Evolutionary conservation across 2,113 vertebrate species (phyloP), one percentile per base, ranked within the genome.

Genomic region (Phrynocephalus versicolor): DNA sequence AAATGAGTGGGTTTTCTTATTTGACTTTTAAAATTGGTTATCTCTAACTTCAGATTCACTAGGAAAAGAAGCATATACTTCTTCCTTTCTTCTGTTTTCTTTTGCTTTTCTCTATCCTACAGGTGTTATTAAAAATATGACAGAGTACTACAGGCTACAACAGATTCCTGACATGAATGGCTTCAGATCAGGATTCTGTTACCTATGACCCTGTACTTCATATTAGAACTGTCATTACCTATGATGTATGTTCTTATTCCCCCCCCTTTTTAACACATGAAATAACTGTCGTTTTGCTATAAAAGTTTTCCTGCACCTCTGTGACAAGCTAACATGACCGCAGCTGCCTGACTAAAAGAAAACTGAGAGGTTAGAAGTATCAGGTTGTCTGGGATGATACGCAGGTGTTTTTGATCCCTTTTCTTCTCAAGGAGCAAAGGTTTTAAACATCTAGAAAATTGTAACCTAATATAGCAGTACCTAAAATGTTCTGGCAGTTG

Each of bases 261-360:
- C 90, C 91, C 87, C 71, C 27, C 88, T 86, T 88, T 90, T 90
- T 93, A 89, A 90, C 87, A 93, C 91, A 92, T 92, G 85, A 89
- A 92, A 86, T 93, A 89, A 92, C 81, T 82, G 85, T 93, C 84
- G 87, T 92, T 92, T 94, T 83, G 90, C 88, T 90, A 87, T 84
- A 85, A 87, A 91, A 81, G 76, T 88, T 92, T 93, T 77, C 84
- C 85, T 88, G 84, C 3, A 88, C 92, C 87, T 89, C 57, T 65
- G 0, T 86, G 80, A 86, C 89, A 91, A 80, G 88, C 64, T 84
- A 65, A 73, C 85, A 81, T 85, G 80, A 81, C 81, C 92, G 67
- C 23, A 86, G 73, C 25, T 79, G 55, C 70, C 86, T 73, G 87
- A 69, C 78, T n/a, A 71, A 51, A 83, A 77, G 83, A 91, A 92